Conservation (phyloP, 1,140 invertebrate genomes). For the Pentalonia nigronervosa region DNA sequence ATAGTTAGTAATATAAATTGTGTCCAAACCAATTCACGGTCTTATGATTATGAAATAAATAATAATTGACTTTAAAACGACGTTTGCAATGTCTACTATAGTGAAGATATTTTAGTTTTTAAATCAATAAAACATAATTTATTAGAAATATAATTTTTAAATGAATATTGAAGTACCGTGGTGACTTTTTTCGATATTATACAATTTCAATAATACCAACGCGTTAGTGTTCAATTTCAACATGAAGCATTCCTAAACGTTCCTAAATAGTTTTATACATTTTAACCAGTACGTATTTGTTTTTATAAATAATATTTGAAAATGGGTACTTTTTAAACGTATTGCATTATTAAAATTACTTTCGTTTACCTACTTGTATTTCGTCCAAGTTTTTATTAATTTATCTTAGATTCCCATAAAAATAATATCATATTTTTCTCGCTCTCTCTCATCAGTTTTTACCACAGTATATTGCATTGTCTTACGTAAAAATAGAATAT, state of each 20-base stretch:
- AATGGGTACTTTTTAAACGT: not conserved
- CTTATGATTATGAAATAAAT: not conserved
- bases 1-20: not conserved
- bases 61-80: not conserved
- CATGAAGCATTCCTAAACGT: not conserved
- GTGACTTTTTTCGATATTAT: not conserved
- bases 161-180: not conserved
- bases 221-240: not conserved
- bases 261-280: not conserved
- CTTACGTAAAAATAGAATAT: not conserved
- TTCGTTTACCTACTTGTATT: not conserved
- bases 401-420: not conserved
- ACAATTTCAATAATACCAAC: not conserved
- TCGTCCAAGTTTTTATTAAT: not conserved
- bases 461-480: not conserved
- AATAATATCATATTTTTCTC: not conserved
- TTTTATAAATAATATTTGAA: not conserved
- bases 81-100: not conserved
- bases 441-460: not conserved
- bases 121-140: not conserved
- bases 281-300: not conserved
- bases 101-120: not conserved
- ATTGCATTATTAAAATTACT: not conserved
- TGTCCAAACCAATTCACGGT: not conserved
- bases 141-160: not conserved